Evolutionary conservation across 2,888 invertebrate species (phyloP).

Genomic region (Xylophagus ater): DNA sequence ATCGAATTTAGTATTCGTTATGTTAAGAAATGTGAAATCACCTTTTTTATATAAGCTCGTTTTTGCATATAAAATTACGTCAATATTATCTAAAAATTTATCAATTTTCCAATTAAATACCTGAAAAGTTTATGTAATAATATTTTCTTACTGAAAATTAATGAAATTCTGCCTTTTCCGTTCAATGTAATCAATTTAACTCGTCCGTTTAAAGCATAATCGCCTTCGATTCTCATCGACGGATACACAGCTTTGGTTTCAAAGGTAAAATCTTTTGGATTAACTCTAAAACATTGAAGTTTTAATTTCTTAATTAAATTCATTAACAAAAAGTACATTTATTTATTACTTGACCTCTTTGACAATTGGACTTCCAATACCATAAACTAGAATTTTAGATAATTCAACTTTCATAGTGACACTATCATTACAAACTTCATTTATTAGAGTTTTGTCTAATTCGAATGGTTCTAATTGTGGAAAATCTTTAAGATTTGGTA

Average conservation of each 20-base stretch:
- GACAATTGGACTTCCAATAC: conserved; percentile 55
- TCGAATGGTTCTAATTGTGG: too few species aligned
- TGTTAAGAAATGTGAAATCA: conserved; percentile 55
- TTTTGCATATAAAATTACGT: conserved; percentile 53
- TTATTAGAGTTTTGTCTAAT: conserved; percentile 54
- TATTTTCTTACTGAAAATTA: too few species aligned
- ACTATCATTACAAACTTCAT: conserved; percentile 58
- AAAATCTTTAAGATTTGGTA: conserved; percentile 34
- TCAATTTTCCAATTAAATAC: too few species aligned
- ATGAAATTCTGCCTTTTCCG: conserved; percentile 56
- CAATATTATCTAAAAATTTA: conserved; percentile 52
- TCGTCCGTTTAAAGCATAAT: conserved; percentile 56
- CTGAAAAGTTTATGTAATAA: too few species aligned
- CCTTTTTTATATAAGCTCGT: conserved; percentile 53
- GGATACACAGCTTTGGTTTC: conserved; percentile 56
- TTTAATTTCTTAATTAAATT: too few species aligned
- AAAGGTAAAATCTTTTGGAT: conserved; percentile 56
- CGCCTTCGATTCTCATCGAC: conserved; percentile 55
- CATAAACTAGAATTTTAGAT: conserved; percentile 54
- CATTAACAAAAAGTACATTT: too few species aligned
- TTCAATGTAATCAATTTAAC: conserved; percentile 58
- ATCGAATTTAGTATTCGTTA: conserved; percentile 54
- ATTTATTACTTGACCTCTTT: conserved; percentile 51
- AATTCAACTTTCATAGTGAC: conserved; percentile 63
- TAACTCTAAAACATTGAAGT: too few species aligned